phyloP scores from a whole-genome alignment of 1,140 invertebrate species.

The Cephus cinctus region DNA sequence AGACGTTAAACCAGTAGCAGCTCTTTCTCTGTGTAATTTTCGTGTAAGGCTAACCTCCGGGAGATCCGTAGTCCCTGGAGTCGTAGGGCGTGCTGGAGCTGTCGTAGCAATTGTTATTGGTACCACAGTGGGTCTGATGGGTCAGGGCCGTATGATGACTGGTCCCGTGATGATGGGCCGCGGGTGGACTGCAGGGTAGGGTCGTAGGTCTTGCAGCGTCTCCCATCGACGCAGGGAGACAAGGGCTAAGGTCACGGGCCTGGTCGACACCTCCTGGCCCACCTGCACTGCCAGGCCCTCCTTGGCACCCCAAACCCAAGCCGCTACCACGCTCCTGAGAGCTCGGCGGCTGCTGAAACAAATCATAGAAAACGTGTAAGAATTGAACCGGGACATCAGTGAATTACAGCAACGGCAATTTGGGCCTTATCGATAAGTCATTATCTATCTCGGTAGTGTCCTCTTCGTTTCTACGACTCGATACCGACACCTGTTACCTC shows the following conservation, averaged over 20 bases:
- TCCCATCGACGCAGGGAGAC: constrained; percentile 66
- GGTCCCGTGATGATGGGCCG: constrained; percentile 37
- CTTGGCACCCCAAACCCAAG: constrained; percentile 51
- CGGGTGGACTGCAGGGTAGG: constrained; percentile 49
- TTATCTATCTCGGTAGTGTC: too few species aligned
- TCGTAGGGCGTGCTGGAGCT: constrained; percentile 50
- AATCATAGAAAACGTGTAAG: constrained; percentile 12
- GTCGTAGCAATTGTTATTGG: constrained; percentile 54
- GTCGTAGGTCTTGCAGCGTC: constrained; percentile 57
- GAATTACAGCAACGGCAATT: constrained; percentile 9
- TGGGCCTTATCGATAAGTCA: too few species aligned
- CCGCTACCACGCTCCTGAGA: constrained; percentile 54
- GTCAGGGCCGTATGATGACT: constrained; percentile 39
- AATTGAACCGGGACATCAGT: not conserved
- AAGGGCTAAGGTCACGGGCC: constrained; percentile 69
- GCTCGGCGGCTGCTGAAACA: constrained; percentile 53
- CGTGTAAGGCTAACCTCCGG: constrained; percentile 40
- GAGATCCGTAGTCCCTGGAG: constrained; percentile 52
- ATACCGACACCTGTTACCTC: too few species aligned
- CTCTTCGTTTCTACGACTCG: too few species aligned
- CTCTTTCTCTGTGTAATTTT: not conserved
- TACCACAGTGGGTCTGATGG: constrained; percentile 50
- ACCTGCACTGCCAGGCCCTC: constrained; percentile 49
- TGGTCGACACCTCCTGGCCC: constrained; percentile 66
- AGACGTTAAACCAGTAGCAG: not conserved